These are phyloP conservation scores for Sclerurus mexicanus DNA, from an alignment of 2,113 vertebrate genomes.

Conservation along the genomic window DNA sequence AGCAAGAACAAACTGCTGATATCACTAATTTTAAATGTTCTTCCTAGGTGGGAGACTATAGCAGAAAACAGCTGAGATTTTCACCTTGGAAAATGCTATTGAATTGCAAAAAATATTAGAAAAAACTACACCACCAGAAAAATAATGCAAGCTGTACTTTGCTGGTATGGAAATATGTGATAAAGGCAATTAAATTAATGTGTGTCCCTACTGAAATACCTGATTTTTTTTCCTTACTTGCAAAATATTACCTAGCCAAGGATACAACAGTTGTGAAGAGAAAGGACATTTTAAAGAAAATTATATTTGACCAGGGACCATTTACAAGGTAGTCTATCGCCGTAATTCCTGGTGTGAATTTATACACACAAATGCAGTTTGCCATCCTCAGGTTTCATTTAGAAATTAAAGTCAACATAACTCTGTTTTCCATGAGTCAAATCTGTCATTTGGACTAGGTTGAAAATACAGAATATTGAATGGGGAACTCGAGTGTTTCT, in stretches of 20 bases:
- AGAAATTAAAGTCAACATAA: not conserved
- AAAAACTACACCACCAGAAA: not conserved
- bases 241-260: not conserved
- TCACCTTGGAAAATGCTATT: not conserved
- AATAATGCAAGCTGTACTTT: not conserved
- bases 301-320: rapidly evolving
- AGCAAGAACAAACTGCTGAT: slow-evolving; percentile 1
- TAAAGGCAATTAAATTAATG: not conserved
- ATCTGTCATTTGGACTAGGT: not conserved
- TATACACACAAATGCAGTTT: not conserved
- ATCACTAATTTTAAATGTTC: not conserved
- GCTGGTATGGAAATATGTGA: not conserved
- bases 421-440: not conserved
- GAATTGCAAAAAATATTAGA: not conserved
- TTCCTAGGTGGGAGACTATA: not conserved
- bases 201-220: not conserved
- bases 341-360: not conserved
- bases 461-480: not conserved
- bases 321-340: not conserved
- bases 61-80: not conserved
- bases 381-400: not conserved
- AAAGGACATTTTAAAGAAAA: not conserved
- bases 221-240: not conserved
- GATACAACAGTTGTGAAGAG: not conserved
- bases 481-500: not conserved